Evolutionary conservation across 1,140 invertebrate genomes (phyloP).

Genomic region (Cotesia chilonis): DNA sequence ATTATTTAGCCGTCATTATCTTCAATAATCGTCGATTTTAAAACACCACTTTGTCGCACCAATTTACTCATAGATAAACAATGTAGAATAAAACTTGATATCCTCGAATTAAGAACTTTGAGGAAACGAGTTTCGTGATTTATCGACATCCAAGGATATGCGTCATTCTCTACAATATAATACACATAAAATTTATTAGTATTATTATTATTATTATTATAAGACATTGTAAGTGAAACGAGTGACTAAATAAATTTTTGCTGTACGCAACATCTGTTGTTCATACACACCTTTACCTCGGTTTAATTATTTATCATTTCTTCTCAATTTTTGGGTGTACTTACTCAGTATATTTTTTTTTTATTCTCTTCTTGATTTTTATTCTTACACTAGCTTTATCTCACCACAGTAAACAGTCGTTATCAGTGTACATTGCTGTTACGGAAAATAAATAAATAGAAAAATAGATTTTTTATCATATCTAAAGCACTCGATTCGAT

Average conservation of each 20-base stretch:
- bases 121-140: conserved; percentile 22
- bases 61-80: background rate
- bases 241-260: background rate
- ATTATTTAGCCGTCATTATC: background rate
- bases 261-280: conserved; percentile 10
- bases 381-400: too few species aligned
- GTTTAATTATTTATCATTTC: background rate
- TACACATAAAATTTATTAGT: conserved; percentile 1
- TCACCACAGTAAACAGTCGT: too few species aligned
- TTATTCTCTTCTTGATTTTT: too few species aligned
- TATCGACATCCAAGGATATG: conserved; percentile 19
- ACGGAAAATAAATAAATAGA: too few species aligned
- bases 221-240: background rate
- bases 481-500: too few species aligned
- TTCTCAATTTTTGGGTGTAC: too few species aligned
- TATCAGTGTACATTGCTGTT: background rate
- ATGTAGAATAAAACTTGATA: background rate
- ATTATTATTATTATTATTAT: background rate
- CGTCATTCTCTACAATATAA: conserved; percentile 12
- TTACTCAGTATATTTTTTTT: too few species aligned
- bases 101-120: background rate
- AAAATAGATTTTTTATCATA: too few species aligned
- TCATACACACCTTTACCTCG: background rate
- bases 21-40: too few species aligned
- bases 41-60: background rate